phyloP scores from a whole-genome alignment of 2,888 invertebrate species.

The Agrilus mali region DNA sequence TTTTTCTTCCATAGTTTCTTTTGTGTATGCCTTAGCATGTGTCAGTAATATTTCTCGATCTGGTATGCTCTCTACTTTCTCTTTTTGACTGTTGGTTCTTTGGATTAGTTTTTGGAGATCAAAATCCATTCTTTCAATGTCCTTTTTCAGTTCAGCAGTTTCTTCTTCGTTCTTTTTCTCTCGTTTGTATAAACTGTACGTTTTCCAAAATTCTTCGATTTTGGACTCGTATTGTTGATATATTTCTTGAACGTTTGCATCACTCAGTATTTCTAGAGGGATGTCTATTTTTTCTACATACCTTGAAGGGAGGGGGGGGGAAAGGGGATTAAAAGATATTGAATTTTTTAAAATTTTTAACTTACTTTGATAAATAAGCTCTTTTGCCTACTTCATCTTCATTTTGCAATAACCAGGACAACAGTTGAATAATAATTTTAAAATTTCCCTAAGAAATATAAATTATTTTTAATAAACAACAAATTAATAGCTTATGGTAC shows the following conservation, averaged over 20 bases:
- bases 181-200: slow-evolving; percentile 18
- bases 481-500: slow-evolving; percentile 1
- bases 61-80: slow-evolving; percentile 51
- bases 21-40: slow-evolving; percentile 37
- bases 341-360: slow-evolving; percentile 5
- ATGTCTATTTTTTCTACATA: slow-evolving; percentile 18
- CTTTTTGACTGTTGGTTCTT: slow-evolving; percentile 24
- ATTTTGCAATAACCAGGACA: slow-evolving; percentile 68
- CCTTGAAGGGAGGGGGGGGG: no score
- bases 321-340: no score
- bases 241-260: slow-evolving; percentile 58
- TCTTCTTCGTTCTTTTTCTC: slow-evolving; percentile 39
- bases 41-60: slow-evolving; percentile 52
- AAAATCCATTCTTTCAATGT: slow-evolving; percentile 75
- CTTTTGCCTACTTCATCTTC: slow-evolving; percentile 64
- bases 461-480: slow-evolving; percentile 1
- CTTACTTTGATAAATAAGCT: slow-evolving; percentile 68
- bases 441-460: slow-evolving; percentile 63
- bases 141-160: slow-evolving; percentile 70
- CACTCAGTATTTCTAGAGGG: slow-evolving; percentile 41
- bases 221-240: slow-evolving; percentile 59
- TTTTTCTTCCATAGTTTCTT: slow-evolving; percentile 15
- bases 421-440: slow-evolving; percentile 59
- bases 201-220: slow-evolving; percentile 55
- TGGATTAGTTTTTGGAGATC: slow-evolving; percentile 36